phyloP scores from a whole-genome alignment of 2,113 vertebrate species.

The Pipra filicauda region DNA sequence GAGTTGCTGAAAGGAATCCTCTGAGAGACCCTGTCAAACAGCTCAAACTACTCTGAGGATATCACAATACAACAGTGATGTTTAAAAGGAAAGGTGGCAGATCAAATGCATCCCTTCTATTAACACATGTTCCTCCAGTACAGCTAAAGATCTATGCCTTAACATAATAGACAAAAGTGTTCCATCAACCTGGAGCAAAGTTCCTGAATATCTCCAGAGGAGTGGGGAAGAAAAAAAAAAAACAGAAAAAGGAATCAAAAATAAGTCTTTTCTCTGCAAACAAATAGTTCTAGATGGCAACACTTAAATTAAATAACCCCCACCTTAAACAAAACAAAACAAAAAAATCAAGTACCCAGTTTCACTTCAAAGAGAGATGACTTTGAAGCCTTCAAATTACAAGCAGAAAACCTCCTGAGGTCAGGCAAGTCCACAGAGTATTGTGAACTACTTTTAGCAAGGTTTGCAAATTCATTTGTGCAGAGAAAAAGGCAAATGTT shows the following conservation, averaged over 20 bases:
- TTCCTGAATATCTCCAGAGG: not conserved
- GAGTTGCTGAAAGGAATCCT: not conserved
- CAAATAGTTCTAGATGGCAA: not conserved
- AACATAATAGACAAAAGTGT: not conserved
- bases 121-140: not conserved
- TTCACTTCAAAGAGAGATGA: not conserved
- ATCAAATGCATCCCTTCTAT: not conserved
- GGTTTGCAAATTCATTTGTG: not conserved
- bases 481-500: not conserved
- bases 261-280: not conserved
- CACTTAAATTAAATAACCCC: not conserved
- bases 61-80: not conserved
- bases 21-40: not conserved
- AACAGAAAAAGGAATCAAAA: not conserved
- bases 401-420: not conserved
- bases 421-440: not conserved
- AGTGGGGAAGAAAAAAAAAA: too few relatives aligned
- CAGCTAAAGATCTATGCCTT: not conserved
- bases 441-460: not conserved
- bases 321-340: not conserved
- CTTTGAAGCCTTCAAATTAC: not conserved
- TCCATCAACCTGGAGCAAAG: not conserved
- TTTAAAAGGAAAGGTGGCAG: not conserved
- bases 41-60: not conserved
- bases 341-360: not conserved